Evolutionary conservation across 2,888 invertebrate genomes (phyloP), one percentile per base, ranked within the genome.

Genomic region (Agriotes lineatus): DNA sequence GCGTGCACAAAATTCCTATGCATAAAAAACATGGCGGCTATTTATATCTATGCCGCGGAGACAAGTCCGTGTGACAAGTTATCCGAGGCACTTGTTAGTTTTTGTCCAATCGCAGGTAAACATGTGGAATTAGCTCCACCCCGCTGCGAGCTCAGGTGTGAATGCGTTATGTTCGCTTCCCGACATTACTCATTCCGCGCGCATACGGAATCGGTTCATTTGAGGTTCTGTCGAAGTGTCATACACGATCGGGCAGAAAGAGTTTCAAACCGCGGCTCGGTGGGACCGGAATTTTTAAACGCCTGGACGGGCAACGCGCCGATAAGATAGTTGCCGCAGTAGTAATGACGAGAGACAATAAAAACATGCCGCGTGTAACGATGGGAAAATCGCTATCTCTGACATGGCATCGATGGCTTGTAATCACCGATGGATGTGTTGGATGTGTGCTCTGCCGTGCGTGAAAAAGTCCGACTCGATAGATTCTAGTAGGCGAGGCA

Each of bases 71-170:
- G 67, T 61, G 67, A 70, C 67, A 69, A 67, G 67, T 72, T 69
- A 64, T 66, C 62, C 70, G 33, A 64, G 50, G 37, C 66, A 57
- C 50, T 68, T 69, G 63, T 71, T 37, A 60, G 68, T 72, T 72
- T 72, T 72, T 68, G 56, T 70, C 72, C 66, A 70, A 70, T 69
- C 61, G 59, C 52, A 60, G 65, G 64, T 64, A 60, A 65, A 67
- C 58, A 59, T 54, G 44, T 59, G 66, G 59, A 69, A 64, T 69
- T 74, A 70, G 70, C 74, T 72, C 74, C 74, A 74, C 74, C 74
- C 74, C 67, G 69, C 68, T 69, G 71, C 52, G 69, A 70, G 56
- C 65, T 72, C 71, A 74, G 72, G 74, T 74, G 74, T 74, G 70
- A 74, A 74, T 67, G 52, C 44, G 58, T 71, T 61, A 58, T 64